Percentiles rank a stretch among this genome's conserved stretches.
Evolutionary conservation across 2,888 invertebrate species (phyloP).

Genomic region (Coronaproctus castanopsis): DNA sequence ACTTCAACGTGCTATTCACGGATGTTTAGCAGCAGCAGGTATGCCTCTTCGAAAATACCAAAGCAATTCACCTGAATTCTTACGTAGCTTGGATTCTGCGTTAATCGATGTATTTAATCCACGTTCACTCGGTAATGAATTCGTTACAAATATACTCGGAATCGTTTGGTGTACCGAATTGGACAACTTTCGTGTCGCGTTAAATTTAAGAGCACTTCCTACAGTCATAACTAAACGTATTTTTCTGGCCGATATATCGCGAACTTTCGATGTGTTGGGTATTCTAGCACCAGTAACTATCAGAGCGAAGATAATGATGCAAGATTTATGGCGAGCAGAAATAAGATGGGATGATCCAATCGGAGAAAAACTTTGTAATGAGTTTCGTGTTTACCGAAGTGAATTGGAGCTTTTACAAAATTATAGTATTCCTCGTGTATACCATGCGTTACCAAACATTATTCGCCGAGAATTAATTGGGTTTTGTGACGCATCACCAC

Average conservation of each 20-base stretch:
- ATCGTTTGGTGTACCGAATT: too few species aligned
- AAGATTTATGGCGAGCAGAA: conserved; percentile 9
- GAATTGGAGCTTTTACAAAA: background rate
- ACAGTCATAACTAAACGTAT: conserved; percentile 13
- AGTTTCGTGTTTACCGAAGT: background rate
- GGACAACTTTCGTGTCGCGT: too few species aligned
- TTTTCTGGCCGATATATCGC: background rate
- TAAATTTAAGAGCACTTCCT: too few species aligned
- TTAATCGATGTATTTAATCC: conserved; percentile 1
- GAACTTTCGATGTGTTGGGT: conserved; percentile 11
- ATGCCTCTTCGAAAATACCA: conserved; percentile 20
- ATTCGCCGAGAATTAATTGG: conserved; percentile 5
- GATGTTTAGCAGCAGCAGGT: conserved; percentile 3
- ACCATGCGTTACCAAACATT: too few species aligned
- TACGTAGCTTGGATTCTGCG: background rate
- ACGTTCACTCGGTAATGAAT: too few species aligned
- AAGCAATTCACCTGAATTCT: conserved; percentile 13
- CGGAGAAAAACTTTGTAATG: background rate
- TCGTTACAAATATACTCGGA: too few species aligned
- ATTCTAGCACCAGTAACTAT: conserved; percentile 4
- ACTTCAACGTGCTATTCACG: background rate
- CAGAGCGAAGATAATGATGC: conserved; percentile 9
- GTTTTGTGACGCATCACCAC: conserved; percentile 3
- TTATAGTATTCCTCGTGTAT: background rate
- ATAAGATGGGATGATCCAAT: conserved; percentile 8